Evolutionary conservation across 2,888 invertebrate genomes (phyloP).

Genomic region (Calameuta idolon): DNA sequence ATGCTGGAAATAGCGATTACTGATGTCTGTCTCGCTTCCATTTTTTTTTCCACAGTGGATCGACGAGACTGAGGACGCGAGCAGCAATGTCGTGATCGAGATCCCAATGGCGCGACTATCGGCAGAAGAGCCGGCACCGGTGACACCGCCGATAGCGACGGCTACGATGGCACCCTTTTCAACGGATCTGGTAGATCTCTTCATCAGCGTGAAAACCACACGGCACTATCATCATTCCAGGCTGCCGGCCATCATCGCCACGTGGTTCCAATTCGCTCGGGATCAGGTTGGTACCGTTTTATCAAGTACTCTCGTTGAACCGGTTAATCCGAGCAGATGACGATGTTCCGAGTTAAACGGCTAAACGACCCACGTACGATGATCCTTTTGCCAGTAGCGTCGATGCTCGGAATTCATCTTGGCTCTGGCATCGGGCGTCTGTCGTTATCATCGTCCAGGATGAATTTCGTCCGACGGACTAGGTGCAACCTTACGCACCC

Average conservation of each 20-base stretch:
- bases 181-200: slow-evolving; percentile 86
- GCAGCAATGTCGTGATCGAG: slow-evolving; percentile 45
- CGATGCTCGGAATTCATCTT: neutral
- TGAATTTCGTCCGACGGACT: neutral
- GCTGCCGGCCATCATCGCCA: slow-evolving; percentile 88
- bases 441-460: neutral
- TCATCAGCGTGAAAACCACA: slow-evolving; percentile 96
- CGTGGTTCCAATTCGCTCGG: slow-evolving; percentile 94
- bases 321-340: neutral
- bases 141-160: slow-evolving; percentile 62
- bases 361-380: neutral
- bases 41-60: slow-evolving; percentile 45
- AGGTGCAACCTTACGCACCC: neutral
- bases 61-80: slow-evolving; percentile 51
- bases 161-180: slow-evolving; percentile 72
- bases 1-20: slow-evolving; percentile 7
- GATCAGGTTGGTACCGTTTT: slow-evolving; percentile 73
- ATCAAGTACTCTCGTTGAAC: slow-evolving; percentile 5
- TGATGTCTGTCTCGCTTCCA: slow-evolving; percentile 9
- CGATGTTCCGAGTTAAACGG: neutral
- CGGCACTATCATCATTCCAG: slow-evolving; percentile 87
- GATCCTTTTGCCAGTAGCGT: neutral
- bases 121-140: slow-evolving; percentile 50
- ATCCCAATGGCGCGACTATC: slow-evolving; percentile 39
- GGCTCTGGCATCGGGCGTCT: neutral